Percentiles rank a stretch among this genome's conserved stretches.
These are phyloP conservation scores for Maconellicoccus hirsutus DNA, from an alignment of 1,140 invertebrate species.

Conservation along the genomic window DNA sequence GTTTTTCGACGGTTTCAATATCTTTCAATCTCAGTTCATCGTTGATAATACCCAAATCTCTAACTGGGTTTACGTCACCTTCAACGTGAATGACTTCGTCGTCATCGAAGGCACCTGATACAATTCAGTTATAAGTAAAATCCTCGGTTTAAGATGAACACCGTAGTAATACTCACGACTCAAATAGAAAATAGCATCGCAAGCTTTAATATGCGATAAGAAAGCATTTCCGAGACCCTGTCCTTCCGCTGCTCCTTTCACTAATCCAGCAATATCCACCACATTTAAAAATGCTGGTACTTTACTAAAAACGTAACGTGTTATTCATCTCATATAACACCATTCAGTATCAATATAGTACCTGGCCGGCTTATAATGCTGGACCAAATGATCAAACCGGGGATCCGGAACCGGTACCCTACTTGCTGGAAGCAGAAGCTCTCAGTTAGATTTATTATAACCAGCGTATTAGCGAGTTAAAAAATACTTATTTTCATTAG, in stretches of 20 bases:
- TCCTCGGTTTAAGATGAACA: background rate
- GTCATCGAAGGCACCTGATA: conserved; percentile 88
- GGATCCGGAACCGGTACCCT: conserved; percentile 95
- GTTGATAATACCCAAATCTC: conserved; percentile 92
- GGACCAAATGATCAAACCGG: conserved; percentile 84
- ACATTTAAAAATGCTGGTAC: conserved; percentile 95
- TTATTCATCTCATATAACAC: background rate
- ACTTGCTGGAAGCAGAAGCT: conserved; percentile 53
- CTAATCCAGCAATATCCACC: conserved; percentile 95
- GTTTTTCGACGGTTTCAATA: conserved; percentile 64
- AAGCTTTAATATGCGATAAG: conserved; percentile 94
- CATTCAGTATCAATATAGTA: conserved; percentile 43
- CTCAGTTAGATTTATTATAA: background rate
- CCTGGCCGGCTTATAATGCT: conserved; percentile 91
- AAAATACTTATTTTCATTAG: conserved; percentile 98
- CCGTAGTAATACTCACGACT: conserved; percentile 64
- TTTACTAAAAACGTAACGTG: conserved; percentile 54
- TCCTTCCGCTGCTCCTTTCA: conserved; percentile 94
- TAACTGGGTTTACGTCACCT: conserved; percentile 92
- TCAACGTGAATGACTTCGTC: conserved; percentile 97
- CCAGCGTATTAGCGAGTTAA: too few relatives aligned
- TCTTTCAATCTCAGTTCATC: conserved; percentile 94
- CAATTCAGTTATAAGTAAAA: background rate
- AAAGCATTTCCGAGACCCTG: conserved; percentile 98
- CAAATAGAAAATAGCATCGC: conserved; percentile 97